Evolutionary conservation across 2,113 vertebrate genomes (phyloP).

Genomic region (Clarias batrachus): DNA sequence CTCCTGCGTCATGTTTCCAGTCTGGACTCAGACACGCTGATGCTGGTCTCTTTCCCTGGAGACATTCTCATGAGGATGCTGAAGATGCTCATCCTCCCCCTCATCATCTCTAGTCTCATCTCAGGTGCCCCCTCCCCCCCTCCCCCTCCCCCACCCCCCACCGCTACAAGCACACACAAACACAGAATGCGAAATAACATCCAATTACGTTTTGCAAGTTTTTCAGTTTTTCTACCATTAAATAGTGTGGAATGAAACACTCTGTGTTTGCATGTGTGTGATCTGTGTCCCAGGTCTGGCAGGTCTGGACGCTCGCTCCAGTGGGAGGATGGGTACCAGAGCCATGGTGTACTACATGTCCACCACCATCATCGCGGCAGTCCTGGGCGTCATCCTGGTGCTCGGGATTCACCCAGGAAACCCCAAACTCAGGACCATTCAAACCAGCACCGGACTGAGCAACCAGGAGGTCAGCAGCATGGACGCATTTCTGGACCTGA

Average conservation of each 20-base stretch:
- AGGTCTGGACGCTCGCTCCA: constrained; percentile 79
- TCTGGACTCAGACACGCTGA: constrained; percentile 63
- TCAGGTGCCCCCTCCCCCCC: constrained; percentile 70
- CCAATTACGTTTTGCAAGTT: too few relatives aligned
- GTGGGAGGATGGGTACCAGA: constrained; percentile 79
- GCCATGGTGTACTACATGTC: constrained; percentile 84
- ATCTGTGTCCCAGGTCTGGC: constrained; percentile 73
- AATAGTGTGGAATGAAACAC: neutral
- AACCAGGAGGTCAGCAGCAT: constrained; percentile 80
- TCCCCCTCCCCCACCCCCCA: too few relatives aligned
- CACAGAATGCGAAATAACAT: neutral
- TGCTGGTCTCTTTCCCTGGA: constrained; percentile 79
- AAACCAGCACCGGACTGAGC: constrained; percentile 28
- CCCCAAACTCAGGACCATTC: constrained; percentile 70
- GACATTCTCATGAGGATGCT: constrained; percentile 85
- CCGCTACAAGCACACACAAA: neutral
- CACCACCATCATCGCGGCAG: constrained; percentile 78
- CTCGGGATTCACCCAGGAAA: constrained; percentile 80
- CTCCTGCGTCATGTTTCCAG: constrained; percentile 72
- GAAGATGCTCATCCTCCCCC: constrained; percentile 83
- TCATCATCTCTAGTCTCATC: constrained; percentile 84
- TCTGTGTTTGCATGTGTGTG: neutral
- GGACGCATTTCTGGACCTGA: constrained; percentile 82
- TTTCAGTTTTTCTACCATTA: neutral
- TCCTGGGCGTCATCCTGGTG: constrained; percentile 81